Base-by-base conservation (phyloP, 2,888 invertebrate species). In the Drosophila anceps region DNA sequence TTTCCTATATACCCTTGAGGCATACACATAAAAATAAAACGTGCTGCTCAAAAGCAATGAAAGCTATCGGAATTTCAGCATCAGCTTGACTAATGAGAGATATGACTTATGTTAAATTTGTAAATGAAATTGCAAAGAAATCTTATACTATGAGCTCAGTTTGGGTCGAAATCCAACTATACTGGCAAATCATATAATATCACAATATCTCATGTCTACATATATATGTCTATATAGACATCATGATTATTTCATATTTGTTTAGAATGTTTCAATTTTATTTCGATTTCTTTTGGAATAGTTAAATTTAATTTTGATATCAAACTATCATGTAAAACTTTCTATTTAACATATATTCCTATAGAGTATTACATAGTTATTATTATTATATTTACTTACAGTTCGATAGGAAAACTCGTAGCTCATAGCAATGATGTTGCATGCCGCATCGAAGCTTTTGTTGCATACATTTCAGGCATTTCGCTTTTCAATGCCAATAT, bases 371-470 rank as follows among this genome's bases (percentile, higher is more conserved):
- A 2, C 12, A 6, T 13, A 24, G 1, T 46, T n/a, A 4, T 15
- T 0, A 9, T 29, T n/a, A 3, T 12, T 2, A 18, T 18, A 18
- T 50, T 50, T 4, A 50, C 12, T 1, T 50, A 18, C 18, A 20
- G 6, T 8, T 20, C 1, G 31, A 18, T 12, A 18, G 9, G 2
- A 7, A 24, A 24, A 24, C 46, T 43, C 24, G n/a, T 31, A 3
- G 4, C 12, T 6, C 18, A 9, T 8, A 9, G 24, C 44, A 8
- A 1, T 27, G 15, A 31, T 50, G 50, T 50, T 63, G 58, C 67
- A 48, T 46, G 69, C 41, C n/a, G 64, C 50, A 51, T 24, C 15
- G 20, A 44, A 73, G 73, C 78, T 78, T 76, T 77, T 55, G 41
- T 57, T 24, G 33, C 37, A 31, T 39, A 13, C 31, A 20, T 48